phyloP scores from a whole-genome alignment of 2,888 invertebrate genomes.

The Tromatobia lineatoria region DNA sequence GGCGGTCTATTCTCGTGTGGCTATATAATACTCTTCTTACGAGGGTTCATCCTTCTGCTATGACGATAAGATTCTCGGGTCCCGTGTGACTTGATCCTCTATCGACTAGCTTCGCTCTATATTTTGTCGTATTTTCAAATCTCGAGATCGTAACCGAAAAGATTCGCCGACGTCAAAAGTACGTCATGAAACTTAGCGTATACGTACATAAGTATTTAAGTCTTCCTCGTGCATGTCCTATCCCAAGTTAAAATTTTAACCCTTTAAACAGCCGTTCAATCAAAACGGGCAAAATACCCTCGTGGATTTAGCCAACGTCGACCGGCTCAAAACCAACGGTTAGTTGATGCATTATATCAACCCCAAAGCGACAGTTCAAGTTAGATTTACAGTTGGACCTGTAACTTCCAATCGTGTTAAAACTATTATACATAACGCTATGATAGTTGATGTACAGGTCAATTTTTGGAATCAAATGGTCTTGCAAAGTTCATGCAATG shows the following conservation, averaged over 20 bases:
- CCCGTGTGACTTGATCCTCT: constrained; percentile 21
- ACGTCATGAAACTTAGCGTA: not conserved
- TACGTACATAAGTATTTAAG: constrained; percentile 16
- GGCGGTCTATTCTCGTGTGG: not conserved
- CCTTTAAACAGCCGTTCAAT: too few relatives aligned
- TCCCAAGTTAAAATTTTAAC: too few relatives aligned
- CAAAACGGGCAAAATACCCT: not conserved
- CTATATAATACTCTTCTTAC: not conserved
- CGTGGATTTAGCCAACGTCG: not conserved
- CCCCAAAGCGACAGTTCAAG: not conserved
- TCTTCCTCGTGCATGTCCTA: not conserved
- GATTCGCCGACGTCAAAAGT: not conserved
- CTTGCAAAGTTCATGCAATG: not conserved
- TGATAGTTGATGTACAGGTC: too few relatives aligned
- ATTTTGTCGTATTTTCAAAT: constrained; percentile 32
- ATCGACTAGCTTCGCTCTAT: constrained; percentile 16
- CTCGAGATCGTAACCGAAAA: constrained; percentile 26
- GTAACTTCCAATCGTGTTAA: not conserved
- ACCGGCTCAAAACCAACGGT: not conserved
- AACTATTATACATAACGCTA: not conserved
- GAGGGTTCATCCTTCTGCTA: constrained; percentile 4
- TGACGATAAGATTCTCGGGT: constrained; percentile 33
- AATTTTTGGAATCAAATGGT: not conserved
- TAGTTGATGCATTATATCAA: not conserved
- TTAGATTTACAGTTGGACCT: not conserved